These are phyloP conservation scores for Acrocephalus arundinaceus DNA, from an alignment of 2,113 vertebrate species.

Conservation along the genomic window DNA sequence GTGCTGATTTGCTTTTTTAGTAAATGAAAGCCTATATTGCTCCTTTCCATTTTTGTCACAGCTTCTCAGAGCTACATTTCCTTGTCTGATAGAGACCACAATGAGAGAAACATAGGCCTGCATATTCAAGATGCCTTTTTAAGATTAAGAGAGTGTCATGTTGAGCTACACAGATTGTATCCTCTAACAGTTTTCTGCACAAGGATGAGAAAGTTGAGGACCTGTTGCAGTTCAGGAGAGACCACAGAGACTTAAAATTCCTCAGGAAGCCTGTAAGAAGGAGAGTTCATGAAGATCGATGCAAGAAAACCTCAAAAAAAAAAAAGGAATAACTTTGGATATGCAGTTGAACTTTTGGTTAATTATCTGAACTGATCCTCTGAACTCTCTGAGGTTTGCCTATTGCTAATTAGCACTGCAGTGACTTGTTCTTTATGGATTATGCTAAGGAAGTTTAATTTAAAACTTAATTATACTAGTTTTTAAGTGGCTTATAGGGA, in stretches of 20 bases:
- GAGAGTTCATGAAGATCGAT: neutral
- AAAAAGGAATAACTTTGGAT: conserved; percentile 37
- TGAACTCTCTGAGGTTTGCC: conserved; percentile 69
- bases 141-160: neutral
- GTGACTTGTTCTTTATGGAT: conserved; percentile 65
- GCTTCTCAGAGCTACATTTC: neutral
- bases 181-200: neutral
- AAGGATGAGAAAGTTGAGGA: neutral
- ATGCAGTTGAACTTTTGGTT: conserved; percentile 63
- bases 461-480: conserved; percentile 71
- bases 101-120: neutral
- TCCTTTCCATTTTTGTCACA: neutral
- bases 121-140: neutral
- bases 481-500: conserved; percentile 67
- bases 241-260: neutral
- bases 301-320: conserved; percentile 25
- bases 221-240: neutral
- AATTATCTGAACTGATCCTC: conserved; percentile 72
- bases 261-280: neutral
- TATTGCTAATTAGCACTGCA: conserved; percentile 67
- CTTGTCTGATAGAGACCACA: neutral
- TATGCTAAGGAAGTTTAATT: conserved; percentile 69
- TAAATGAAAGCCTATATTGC: neutral
- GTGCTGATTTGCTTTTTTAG: neutral
- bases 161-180: neutral